A percentile compares a stretch with the other conserved stretches of the same genome.
These are phyloP conservation scores for Calonectris borealis DNA, from an alignment of 2,113 vertebrate species.

Conservation along the genomic window DNA sequence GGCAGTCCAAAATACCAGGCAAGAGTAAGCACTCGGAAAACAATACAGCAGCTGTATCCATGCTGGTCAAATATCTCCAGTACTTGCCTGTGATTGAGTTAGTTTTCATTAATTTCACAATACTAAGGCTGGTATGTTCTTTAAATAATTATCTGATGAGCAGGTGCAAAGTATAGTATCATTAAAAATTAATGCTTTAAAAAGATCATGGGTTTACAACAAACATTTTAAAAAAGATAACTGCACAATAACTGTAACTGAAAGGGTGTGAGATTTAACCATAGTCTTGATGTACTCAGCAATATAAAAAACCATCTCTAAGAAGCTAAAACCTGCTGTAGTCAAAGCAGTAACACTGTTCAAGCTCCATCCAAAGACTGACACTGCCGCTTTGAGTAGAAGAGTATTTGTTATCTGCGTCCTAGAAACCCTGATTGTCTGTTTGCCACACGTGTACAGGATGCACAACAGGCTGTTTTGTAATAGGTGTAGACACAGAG, in stretches of 20 bases:
- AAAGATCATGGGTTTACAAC: constrained; percentile 22
- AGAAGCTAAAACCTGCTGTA: neutral
- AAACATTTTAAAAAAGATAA: constrained; percentile 46
- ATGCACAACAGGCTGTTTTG: constrained; percentile 89
- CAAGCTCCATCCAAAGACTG: neutral
- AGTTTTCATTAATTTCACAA: neutral
- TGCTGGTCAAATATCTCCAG: neutral
- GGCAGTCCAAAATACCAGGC: neutral
- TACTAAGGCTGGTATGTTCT: neutral
- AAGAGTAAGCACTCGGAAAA: neutral
- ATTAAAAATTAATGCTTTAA: neutral
- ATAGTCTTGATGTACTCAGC: neutral
- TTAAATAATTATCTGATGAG: constrained; percentile 13
- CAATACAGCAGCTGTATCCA: neutral
- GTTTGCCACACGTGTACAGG: constrained; percentile 82
- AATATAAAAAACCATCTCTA: neutral
- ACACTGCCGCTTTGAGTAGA: neutral
- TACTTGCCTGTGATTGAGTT: neutral
- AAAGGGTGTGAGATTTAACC: constrained; percentile 9
- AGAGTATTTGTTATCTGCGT: constrained; percentile 77
- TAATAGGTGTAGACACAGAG: constrained; percentile 97
- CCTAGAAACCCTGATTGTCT: constrained; percentile 75
- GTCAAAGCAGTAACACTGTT: neutral
- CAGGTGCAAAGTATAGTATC: neutral
- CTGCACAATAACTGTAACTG: neutral